Percentiles rank a stretch among this genome's conserved stretches.
Evolutionary conservation across 2,888 invertebrate genomes (phyloP).

Genomic region (Microchrysa polita): DNA sequence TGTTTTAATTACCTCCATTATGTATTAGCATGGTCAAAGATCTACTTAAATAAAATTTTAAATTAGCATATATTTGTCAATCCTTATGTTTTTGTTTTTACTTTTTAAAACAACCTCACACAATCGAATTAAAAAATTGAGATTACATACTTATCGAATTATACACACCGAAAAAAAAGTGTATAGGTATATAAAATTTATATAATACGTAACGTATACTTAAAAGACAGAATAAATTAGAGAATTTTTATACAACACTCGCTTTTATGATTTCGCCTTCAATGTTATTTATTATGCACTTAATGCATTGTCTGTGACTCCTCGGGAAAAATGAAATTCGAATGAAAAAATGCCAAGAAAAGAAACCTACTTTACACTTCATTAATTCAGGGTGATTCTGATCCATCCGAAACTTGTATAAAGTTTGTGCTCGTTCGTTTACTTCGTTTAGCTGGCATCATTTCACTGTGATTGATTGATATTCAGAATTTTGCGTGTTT

Average conservation of each 20-base stretch:
- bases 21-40: neutral
- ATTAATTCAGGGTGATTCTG: too few relatives aligned
- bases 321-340: too few relatives aligned
- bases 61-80: too few relatives aligned
- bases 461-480: neutral
- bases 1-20: too few relatives aligned
- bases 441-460: neutral
- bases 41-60: slow-evolving; percentile 10
- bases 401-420: too few relatives aligned
- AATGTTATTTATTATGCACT: too few relatives aligned
- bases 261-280: too few relatives aligned
- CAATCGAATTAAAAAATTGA: neutral
- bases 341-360: too few relatives aligned
- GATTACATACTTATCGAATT: slow-evolving; percentile 6
- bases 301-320: neutral
- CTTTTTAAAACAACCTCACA: slow-evolving; percentile 11
- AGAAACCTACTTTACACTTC: too few relatives aligned
- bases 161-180: slow-evolving; percentile 1
- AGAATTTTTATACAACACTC: slow-evolving; percentile 22
- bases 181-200: neutral
- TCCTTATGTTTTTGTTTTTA: neutral
- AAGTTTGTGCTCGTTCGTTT: too few relatives aligned
- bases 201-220: too few relatives aligned
- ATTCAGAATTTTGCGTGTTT: too few relatives aligned
- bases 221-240: slow-evolving; percentile 20